Evolutionary conservation across 2,888 invertebrate genomes (phyloP), one percentile per base, ranked within the genome.

Genomic region (Latheticus oryzae): DNA sequence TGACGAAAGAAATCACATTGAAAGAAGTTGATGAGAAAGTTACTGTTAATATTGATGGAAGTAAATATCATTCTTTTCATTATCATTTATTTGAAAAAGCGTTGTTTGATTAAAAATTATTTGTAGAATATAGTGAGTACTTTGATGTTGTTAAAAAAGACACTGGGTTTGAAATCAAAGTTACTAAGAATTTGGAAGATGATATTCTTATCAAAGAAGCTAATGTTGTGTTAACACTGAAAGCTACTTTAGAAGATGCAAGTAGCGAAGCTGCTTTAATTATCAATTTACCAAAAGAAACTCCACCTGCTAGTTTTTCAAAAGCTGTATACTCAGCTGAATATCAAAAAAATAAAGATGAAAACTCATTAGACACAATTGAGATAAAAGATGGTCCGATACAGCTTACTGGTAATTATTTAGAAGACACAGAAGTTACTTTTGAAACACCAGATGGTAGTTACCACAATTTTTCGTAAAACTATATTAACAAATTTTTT

Each of bases 241-340:
- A 21, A 16, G 64, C 63, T 9, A 37, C 51, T 3, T 33, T 23
- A 38, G 28, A 2, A 7, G 56, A 11, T 11, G 16, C 24, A 1
- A 17, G 11, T 1, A 61, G 55, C n/a, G 15, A 19, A 16, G 56
- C 60, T 7, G 56, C 62, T 26, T 30, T 65, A n/a, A 45, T 65
- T 5, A 47, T 65, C 11, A 33, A 64, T 42, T 45, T 63, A 24
- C 60, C 59, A 1, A 33, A 32, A 32, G 30, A 45, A 26, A 9
- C 28, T 9, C 26, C 48, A 12, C 32, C 42, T 0, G 43, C 33
- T 9, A 53, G 63, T 50, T 71, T 71, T 52, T 42, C 52, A 11
- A 21, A 63, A 19, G 28, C 37, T 7, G 52, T 53, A 28, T 71
- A 68, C 38, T 26, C 28, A 30, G 69, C 58, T n/a, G 12, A 30